Percentiles rank a stretch among this genome's conserved stretches.
phyloP scores from a whole-genome alignment of 2,888 invertebrate genomes.

The Allolobophora icterica region DNA sequence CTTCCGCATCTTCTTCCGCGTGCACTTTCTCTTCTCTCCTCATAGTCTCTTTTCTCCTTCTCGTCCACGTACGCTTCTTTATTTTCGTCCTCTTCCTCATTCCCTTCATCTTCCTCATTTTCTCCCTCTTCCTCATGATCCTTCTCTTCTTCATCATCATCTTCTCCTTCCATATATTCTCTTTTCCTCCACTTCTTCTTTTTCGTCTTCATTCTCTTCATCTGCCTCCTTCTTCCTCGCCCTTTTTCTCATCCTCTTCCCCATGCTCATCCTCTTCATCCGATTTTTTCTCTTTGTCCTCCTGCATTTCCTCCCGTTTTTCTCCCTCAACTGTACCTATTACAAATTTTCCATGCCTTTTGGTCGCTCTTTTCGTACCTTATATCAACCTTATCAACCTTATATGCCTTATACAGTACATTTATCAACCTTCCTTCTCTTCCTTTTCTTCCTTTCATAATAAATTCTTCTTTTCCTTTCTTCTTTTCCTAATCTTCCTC shows the following conservation, averaged over 20 bases:
- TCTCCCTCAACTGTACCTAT: neutral
- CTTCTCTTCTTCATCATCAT: no score
- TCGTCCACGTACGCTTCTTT: neutral
- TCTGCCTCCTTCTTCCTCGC: conserved; percentile 12
- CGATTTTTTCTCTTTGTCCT: neutral
- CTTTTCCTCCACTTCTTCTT: neutral
- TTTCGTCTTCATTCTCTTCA: neutral
- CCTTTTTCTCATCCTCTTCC: conserved; percentile 33
- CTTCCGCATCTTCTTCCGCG: neutral
- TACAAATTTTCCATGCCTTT: no score
- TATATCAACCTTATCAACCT: no score
- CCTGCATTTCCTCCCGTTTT: neutral
- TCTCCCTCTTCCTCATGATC: neutral
- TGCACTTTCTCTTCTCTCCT: neutral
- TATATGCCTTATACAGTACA: neutral
- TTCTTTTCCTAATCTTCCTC: no score
- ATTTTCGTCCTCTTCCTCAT: neutral
- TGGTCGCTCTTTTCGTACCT: no score
- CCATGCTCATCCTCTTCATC: neutral
- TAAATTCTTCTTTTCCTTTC: no score
- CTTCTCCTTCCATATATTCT: no score
- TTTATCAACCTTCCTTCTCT: neutral
- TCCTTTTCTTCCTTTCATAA: neutral
- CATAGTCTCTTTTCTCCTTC: neutral
- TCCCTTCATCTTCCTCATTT: conserved; percentile 31